A percentile compares a stretch with the other conserved stretches of the same genome.
phyloP scores from a whole-genome alignment of 2,888 invertebrate genomes.

The Brachyptera risi region DNA sequence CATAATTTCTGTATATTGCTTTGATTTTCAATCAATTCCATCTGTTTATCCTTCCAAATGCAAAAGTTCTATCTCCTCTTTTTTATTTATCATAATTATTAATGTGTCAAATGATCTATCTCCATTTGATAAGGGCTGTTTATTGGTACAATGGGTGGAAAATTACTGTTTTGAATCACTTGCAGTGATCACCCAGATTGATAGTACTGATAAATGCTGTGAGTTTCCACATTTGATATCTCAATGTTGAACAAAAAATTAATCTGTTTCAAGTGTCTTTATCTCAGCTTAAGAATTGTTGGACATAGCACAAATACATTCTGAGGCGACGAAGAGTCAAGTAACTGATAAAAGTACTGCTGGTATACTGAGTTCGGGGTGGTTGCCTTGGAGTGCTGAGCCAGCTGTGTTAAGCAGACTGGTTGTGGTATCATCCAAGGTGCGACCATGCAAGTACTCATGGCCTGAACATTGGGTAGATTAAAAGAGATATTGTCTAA shows the following conservation, averaged over 20 bases:
- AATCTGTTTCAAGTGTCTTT: neutral
- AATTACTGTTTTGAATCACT: neutral
- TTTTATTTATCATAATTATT: neutral
- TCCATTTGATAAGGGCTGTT: neutral
- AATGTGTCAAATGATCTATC: neutral
- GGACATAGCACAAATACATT: neutral
- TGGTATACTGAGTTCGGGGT: too few relatives aligned
- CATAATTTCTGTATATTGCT: neutral
- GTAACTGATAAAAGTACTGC: too few relatives aligned
- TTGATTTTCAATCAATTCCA: neutral
- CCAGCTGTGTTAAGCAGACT: too few relatives aligned
- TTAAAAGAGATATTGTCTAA: too few relatives aligned
- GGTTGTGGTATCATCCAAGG: too few relatives aligned
- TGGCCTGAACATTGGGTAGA: too few relatives aligned
- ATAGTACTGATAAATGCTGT: neutral
- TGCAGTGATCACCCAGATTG: too few relatives aligned
- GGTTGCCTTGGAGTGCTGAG: too few relatives aligned
- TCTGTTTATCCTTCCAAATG: neutral
- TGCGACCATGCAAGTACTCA: too few relatives aligned
- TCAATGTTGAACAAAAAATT: neutral
- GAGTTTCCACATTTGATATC: neutral
- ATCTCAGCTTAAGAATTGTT: neutral
- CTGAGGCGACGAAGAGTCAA: neutral
- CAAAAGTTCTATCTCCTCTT: neutral
- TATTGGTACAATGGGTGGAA: too few relatives aligned